Conservation (phyloP, 2,113 vertebrate species). For the Nothocercus nigrocapillus region DNA sequence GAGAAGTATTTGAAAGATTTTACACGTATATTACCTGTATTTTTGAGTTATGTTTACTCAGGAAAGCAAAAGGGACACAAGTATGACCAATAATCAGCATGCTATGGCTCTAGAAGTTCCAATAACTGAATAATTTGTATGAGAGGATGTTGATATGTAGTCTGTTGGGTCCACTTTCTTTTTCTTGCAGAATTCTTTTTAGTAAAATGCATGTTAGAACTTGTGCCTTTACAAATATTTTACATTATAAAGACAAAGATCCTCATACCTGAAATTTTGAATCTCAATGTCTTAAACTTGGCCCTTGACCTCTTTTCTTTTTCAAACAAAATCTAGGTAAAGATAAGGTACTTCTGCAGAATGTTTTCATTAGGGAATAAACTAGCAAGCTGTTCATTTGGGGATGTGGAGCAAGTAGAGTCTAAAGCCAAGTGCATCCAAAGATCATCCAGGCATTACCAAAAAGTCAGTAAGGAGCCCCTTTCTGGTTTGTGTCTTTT, state of each 20-base stretch:
- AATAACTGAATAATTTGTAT: not conserved
- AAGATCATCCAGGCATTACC: not conserved
- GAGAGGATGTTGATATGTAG: not conserved
- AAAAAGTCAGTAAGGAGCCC: conserved; percentile 10
- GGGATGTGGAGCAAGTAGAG: not conserved
- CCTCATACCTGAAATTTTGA: not conserved
- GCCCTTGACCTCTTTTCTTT: not conserved
- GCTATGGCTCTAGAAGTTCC: not conserved
- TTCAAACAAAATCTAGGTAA: conserved; percentile 23
- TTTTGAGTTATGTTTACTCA: not conserved
- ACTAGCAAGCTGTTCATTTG: not conserved
- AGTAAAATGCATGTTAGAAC: not conserved
- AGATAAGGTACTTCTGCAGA: not conserved
- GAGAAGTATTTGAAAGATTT: not conserved
- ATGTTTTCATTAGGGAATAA: not conserved
- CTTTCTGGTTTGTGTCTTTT: conserved; percentile 23
- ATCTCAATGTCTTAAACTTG: not conserved
- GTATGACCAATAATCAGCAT: not conserved
- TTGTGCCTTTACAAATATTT: not conserved
- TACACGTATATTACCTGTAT: not conserved
- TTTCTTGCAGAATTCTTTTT: not conserved
- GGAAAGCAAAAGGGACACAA: fast-evolving
- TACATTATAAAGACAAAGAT: not conserved
- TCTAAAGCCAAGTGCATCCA: not conserved
- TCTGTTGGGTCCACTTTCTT: not conserved